Base-by-base conservation (phyloP, 2,888 invertebrate species). In the Clistopyga incitator region DNA sequence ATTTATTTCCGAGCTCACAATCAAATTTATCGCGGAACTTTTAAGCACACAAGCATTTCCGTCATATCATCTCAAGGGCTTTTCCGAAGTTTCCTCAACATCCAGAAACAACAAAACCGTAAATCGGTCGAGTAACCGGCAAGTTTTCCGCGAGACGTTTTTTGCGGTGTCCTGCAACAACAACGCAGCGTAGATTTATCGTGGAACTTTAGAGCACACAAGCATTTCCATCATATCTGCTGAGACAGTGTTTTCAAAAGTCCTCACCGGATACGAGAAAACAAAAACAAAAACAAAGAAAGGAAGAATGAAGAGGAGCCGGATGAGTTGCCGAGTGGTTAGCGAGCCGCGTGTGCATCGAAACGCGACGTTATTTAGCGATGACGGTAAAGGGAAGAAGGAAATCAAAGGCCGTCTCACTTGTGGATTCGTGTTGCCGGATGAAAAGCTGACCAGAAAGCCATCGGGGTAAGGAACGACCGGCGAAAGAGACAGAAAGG, bases 401-500 rank as follows among this genome's bases (percentile, higher is more conserved):
- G 47, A 45, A 45, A 6, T 11, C 6, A 3, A 2, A 3, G 20
- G 20, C 38, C 11, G 64, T 38, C n/a, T n/a, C 59, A 59, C 42
- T 64, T 64, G 38, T 64, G 34, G 18, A 38, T 34, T 18, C 38
- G 20, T 20, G 8, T 6, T 42, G 38, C 42, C 64, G 38, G 23
- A 34, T 61, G n/a, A 34, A 34, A n/a, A 61, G 34, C 25, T 34
- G 34, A 56, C 13, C 25, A 3, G 56, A 56, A 47, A 47, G n/a
- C 6, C 38, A 38, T 38, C 38, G 38, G 38, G 38, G 38, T 10
- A 38, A 38, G 38, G 38, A 38, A 65, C 11, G 11, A 68, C 29
- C 29, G 76, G 67, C 56, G 29, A 80, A 42, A 78, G 20, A 20
- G 61, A 74, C 42, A 29, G 20, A n/a, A 64, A 42, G 23, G 38